Conservation (phyloP, 2,888 invertebrate species). For the Lutraria lutraria region DNA sequence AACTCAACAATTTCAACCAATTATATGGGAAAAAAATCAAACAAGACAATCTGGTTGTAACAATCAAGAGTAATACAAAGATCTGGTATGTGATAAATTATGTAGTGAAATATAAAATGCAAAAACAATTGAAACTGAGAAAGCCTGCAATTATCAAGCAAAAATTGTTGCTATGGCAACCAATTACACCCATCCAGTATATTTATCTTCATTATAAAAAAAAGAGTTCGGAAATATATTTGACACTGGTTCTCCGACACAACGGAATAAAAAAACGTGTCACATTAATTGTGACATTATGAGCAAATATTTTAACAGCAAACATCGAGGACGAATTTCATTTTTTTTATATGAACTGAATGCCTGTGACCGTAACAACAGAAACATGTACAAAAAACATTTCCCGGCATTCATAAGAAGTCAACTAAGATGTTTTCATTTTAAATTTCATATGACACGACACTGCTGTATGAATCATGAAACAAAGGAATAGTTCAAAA, state of each 20-base stretch:
- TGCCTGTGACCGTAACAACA: too few species aligned
- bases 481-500: too few species aligned
- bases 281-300: too few species aligned
- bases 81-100: neutral
- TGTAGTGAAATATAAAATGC: neutral
- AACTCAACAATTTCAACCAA: neutral
- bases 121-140: neutral
- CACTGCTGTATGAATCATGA: too few species aligned
- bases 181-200: neutral
- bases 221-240: neutral
- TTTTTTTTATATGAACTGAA: too few species aligned
- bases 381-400: too few species aligned
- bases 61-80: neutral
- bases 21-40: neutral
- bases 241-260: neutral
- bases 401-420: too few species aligned
- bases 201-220: neutral
- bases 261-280: too few species aligned
- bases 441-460: too few species aligned
- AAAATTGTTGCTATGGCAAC: neutral
- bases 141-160: neutral
- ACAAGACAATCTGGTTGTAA: neutral
- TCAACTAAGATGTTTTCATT: too few species aligned
- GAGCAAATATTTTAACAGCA: too few species aligned
- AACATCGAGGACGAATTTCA: too few species aligned